Evolutionary conservation across 2,797 vertebrate genomes (phyloP), one percentile per base, ranked within the genome.

Genomic region (Acanthurus tractus): DNA sequence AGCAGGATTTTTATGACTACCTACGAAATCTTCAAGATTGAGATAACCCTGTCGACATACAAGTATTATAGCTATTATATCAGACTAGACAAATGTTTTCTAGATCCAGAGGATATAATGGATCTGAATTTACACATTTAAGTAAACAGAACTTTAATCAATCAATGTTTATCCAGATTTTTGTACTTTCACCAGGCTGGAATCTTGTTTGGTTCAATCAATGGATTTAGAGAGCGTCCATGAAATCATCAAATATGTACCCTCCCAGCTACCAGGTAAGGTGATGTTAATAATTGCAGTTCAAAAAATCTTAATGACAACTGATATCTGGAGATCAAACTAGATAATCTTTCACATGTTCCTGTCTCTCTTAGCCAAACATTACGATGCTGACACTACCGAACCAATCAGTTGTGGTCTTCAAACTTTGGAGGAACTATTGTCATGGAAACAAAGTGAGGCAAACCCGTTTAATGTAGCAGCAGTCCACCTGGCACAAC

Each of bases 371-470:
- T 67, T 92, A 99, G 98, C 77, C 1, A 90, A 89, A 29, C 94
- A 97, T 56, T 98, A 98, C 1, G 97, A 98, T 74, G 72, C 70
- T 1, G 91, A 93, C 81, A 98, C 97, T 3, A 96, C 95, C 0
- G 95, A 94, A 50, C 98, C 98, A 0, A 63, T 98, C 94, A 97
- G 96, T 91, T 96, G 93, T 53, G 96, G 94, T 75, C 88, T 99
- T 29, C 91, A 94, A 0, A 91, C 94, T 0, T 79, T 99, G 91
- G 96, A 97, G 38, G 96, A 97, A 72, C 91, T 99, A 67, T 69
- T 97, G 79, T 88, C 95, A 0, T 99, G 98, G 98, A 92, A 91
- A 10, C 93, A 93, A 4, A 83, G 78, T 0, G 59, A 74, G 13
- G 92, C 96, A 0, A 96, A 95, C 7, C 90, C 90, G 1, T 98